These are phyloP conservation scores for Busseola fusca DNA, from an alignment of 2,888 invertebrate species.

Conservation along the genomic window DNA sequence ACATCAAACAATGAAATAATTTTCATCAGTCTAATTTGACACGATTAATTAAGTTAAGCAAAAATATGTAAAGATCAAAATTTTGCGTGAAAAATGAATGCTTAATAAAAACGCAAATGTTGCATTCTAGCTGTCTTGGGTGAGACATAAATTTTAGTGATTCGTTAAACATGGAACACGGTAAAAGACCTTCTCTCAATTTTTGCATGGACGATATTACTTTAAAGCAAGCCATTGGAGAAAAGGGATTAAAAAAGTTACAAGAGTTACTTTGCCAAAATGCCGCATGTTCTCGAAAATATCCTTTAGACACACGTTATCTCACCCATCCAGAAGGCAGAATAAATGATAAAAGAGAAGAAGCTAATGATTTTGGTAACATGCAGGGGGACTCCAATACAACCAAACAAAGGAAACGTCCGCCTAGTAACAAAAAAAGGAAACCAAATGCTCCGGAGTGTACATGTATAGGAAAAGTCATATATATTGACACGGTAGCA, in stretches of 20 bases:
- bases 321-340: conserved; percentile 46
- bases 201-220: not conserved
- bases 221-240: conserved; percentile 1
- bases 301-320: conserved; percentile 14
- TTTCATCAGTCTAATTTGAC: conserved; percentile 13
- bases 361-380: conserved; percentile 5
- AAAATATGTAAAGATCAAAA: conserved; percentile 42
- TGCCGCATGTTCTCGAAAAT: conserved; percentile 1
- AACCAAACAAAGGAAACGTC: not conserved
- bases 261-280: conserved; percentile 14
- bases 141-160: conserved; percentile 43
- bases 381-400: conserved; percentile 38
- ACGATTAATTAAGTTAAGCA: conserved; percentile 24
- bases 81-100: conserved; percentile 23
- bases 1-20: conserved; percentile 6
- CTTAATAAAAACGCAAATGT: conserved; percentile 6
- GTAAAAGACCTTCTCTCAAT: not conserved
- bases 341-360: conserved; percentile 18
- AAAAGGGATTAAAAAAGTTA: conserved; percentile 3
- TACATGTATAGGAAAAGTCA: conserved; percentile 37
- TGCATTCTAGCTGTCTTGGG: conserved; percentile 19
- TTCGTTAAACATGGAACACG: conserved; percentile 26
- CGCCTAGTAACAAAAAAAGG: not conserved
- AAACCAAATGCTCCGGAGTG: not conserved
- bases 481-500: conserved; percentile 19